Evolutionary conservation across 1,140 invertebrate species (phyloP), one percentile per base, ranked within the genome.

Genomic region (Hyles euphorbiae): DNA sequence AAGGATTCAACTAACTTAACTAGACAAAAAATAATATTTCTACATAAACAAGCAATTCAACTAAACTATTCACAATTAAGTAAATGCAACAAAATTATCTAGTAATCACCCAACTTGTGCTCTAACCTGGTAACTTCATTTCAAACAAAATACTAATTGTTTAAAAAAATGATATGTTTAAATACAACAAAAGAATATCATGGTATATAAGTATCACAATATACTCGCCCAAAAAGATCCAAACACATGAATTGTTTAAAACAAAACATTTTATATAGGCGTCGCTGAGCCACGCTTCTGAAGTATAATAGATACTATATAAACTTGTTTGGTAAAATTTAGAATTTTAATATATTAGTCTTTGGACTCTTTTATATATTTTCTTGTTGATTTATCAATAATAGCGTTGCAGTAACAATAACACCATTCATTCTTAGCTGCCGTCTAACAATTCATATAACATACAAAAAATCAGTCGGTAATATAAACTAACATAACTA

Each of bases 1-100:
- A 69, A 74, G 62, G 63, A 63, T 66, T 65, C 22, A 48, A 58
- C 61, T 71, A 65, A 63, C 61, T 61, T 55, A 61, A 54, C 50
- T 67, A 60, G 48, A 64, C 66, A 60, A 52, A 68, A 67, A 59
- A 66, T 67, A 67, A 66, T 47, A 57, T 69, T 64, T 53, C 61
- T 54, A 61, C 53, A 60, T 34, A 63, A 58, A 46, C 60, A 50
- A 58, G 53, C 53, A 56, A 48, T 11, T 48, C 5, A 48, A 48
- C 46, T 48, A 48, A n/a, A 22, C 46, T 40, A 40, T 40, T 8
- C 2, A 40, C 36, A 8, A 58, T 59, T 63, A 55, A 54, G 61
- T 78, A 81, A 82, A 85, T 81, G 78, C 80, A 81, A 81, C 75
- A 74, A 78, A 82, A 72, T 75, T 53, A 34, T 53, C 57, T 74